Evolutionary conservation across 2,113 vertebrate genomes (phyloP), one percentile per base, ranked within the genome.

Genomic region (Callipepla squamata): DNA sequence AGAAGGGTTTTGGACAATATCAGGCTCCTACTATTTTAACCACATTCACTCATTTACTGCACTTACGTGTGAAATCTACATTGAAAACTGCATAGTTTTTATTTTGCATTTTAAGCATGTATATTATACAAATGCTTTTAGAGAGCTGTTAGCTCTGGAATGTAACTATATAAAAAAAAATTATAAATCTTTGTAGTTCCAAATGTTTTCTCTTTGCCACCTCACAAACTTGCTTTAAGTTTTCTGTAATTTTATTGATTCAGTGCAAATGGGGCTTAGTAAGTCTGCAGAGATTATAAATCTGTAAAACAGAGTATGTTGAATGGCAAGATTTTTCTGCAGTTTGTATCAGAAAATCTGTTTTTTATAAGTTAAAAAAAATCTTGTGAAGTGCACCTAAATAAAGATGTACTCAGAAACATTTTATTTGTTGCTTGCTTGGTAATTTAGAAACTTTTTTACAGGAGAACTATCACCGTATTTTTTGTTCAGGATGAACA

Each of bases 21-120:
- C 22, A 44, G 21, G 2, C 42, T 84, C 28, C 30, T 18, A 34
- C 9, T 44, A 3, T 8, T 53, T 74, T 6, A 65, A 79, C 17
- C 13, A n/a, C 6, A 0, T 3, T 47, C 0, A 1, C 20, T 87
- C 3, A 7, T 62, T 51, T 76, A 11, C 26, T 62, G 12, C 1
- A 12, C 28, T 61, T 80, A 5, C 8, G 6, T 65, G 20, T 65
- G 44, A 85, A 91, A 62, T 13, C 0, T 2, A 8, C 6, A 6
- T 5, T 72, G 44, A 72, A 68, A 84, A 44, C 10, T 57, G 12
- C 0, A 1, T 48, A 10, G 7, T 7, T 62, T 32, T 65, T 57
- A 42, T 92, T 77, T 81, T 8, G 0, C 7, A 42, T 74, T 82
- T 91, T 89, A 3, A 59, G 13, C 6, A 17, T 13, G 9, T 18